Conservation (phyloP, 2,888 invertebrate genomes). For the Drosophila aldrichi region DNA sequence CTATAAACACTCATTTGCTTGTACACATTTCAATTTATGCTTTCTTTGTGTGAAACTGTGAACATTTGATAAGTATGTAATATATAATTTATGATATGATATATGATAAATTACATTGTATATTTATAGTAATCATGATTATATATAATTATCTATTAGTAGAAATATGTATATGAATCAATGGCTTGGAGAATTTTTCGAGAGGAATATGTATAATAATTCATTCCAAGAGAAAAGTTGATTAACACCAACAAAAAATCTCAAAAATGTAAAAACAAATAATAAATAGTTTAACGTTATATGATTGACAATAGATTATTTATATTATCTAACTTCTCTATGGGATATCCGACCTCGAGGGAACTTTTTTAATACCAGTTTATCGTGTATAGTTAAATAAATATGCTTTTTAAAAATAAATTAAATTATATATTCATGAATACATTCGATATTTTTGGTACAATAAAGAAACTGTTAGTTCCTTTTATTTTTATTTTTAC, state of each 20-base stretch:
- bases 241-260: not conserved
- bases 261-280: not conserved
- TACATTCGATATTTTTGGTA: not conserved
- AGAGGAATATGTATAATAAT: not conserved
- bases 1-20: not conserved
- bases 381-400: not conserved
- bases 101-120: not conserved
- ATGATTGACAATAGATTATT: not conserved
- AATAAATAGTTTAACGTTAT: not conserved
- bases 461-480: not conserved
- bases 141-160: not conserved
- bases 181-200: not conserved
- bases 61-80: not conserved
- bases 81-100: not conserved
- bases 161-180: not conserved
- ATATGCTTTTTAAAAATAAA: not conserved
- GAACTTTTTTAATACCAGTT: not conserved
- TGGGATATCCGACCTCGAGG: not conserved
- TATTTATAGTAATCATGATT: not conserved
- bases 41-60: not conserved
- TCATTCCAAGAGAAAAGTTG: no score
- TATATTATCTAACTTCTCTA: not conserved
- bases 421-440: not conserved
- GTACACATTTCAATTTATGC: not conserved
- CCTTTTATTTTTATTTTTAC: no score